Evolutionary conservation across 1,140 invertebrate species (phyloP).

Genomic region (Drosophila repleta): DNA sequence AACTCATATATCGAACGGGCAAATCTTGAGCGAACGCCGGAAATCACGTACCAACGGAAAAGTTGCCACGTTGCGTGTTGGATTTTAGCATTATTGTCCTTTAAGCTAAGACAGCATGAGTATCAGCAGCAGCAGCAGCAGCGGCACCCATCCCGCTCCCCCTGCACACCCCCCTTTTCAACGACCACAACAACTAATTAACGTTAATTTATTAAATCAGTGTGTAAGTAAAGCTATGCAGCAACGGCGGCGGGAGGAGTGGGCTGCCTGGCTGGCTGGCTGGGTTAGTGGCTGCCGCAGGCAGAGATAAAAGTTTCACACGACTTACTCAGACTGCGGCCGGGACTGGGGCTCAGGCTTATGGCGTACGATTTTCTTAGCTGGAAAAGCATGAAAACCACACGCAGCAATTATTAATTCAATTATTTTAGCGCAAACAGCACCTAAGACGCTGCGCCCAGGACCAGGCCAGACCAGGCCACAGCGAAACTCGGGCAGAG

Average conservation of each 20-base stretch:
- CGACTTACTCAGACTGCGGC: conserved; percentile 42
- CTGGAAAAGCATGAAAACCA: conserved; percentile 83
- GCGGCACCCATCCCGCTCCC: not conserved
- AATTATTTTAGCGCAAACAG: conserved; percentile 83
- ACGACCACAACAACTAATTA: conserved; percentile 83
- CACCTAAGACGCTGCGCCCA: conserved; percentile 63
- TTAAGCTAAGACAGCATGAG: conserved; percentile 71
- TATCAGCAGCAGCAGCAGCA: conserved; percentile 5
- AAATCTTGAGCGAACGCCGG: conserved; percentile 64
- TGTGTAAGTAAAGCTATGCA: conserved; percentile 78
- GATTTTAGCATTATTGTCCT: conserved; percentile 77
- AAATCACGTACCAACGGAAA: conserved; percentile 73
- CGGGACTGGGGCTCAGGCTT: conserved; percentile 19
- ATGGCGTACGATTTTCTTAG: conserved; percentile 66
- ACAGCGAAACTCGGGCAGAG: conserved; percentile 46
- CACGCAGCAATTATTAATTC: conserved; percentile 84
- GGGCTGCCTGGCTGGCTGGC: not conserved
- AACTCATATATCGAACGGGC: conserved; percentile 72
- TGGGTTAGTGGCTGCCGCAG: conserved; percentile 30
- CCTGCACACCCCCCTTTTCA: conserved; percentile 6
- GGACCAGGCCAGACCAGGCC: conserved; percentile 4
- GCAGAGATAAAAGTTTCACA: conserved; percentile 79
- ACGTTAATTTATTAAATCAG: conserved; percentile 84
- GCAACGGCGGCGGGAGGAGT: conserved; percentile 3
- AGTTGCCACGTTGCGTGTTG: conserved; percentile 70